Evolutionary conservation across 2,797 vertebrate genomes (phyloP).

Genomic region (Squalus acanthias): DNA sequence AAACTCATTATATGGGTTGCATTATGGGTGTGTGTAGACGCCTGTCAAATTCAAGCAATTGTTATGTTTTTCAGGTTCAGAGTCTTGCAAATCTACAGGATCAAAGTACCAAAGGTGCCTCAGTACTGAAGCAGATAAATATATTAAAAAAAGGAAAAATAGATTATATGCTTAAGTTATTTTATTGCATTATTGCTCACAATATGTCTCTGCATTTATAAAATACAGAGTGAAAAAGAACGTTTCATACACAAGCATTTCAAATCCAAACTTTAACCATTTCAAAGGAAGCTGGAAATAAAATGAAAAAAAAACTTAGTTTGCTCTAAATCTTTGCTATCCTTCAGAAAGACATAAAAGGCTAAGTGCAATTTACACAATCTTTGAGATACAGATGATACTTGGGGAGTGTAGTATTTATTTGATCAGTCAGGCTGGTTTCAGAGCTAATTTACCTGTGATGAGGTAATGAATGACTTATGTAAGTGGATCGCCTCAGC

Average conservation of each 20-base stretch:
- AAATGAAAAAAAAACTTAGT: background rate
- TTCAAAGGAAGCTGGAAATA: background rate
- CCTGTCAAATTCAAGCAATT: background rate
- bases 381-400: background rate
- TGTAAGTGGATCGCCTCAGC: background rate
- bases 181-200: background rate
- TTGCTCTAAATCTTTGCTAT: background rate
- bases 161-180: background rate
- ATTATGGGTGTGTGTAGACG: background rate
- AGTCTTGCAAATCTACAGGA: background rate
- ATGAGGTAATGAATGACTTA: background rate
- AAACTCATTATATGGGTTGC: background rate
- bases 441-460: background rate
- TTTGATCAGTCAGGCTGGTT: background rate
- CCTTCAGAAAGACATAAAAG: background rate
- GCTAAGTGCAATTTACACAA: background rate
- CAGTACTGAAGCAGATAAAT: background rate
- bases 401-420: background rate
- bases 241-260: background rate
- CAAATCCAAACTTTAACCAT: background rate
- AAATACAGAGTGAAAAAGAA: background rate
- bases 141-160: background rate
- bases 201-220: background rate
- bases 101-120: background rate
- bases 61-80: background rate